phyloP scores from a whole-genome alignment of 2,113 vertebrate species.

The Rattus rattus region DNA sequence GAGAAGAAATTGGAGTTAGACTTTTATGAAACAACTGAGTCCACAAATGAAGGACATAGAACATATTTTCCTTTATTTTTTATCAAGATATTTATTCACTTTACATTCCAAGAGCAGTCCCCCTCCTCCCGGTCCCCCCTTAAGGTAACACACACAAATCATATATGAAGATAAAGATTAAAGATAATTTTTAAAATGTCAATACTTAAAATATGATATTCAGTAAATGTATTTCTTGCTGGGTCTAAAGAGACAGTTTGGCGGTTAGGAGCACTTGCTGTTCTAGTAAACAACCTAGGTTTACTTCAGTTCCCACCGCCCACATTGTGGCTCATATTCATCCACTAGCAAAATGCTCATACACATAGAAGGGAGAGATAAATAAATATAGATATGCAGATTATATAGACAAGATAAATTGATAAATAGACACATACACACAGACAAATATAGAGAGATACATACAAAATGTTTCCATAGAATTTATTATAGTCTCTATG shows the following conservation, averaged over 20 bases:
- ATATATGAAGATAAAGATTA: conserved; percentile 19
- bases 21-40: not conserved
- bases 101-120: no score
- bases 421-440: not conserved
- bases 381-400: not conserved
- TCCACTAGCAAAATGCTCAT: not conserved
- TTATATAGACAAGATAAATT: not conserved
- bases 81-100: no score
- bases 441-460: not conserved
- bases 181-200: not conserved
- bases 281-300: not conserved
- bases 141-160: not conserved
- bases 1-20: not conserved
- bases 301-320: not conserved
- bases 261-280: not conserved
- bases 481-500: not conserved
- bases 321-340: not conserved
- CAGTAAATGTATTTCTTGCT: not conserved
- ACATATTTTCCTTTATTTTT: not conserved
- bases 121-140: no score
- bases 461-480: not conserved
- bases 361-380: not conserved
- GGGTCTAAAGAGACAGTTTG: not conserved
- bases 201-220: conserved; percentile 23
- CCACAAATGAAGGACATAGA: not conserved